These are phyloP conservation scores for Nemapogon koenigi DNA, from an alignment of 2,888 invertebrate genomes.

Conservation along the genomic window DNA sequence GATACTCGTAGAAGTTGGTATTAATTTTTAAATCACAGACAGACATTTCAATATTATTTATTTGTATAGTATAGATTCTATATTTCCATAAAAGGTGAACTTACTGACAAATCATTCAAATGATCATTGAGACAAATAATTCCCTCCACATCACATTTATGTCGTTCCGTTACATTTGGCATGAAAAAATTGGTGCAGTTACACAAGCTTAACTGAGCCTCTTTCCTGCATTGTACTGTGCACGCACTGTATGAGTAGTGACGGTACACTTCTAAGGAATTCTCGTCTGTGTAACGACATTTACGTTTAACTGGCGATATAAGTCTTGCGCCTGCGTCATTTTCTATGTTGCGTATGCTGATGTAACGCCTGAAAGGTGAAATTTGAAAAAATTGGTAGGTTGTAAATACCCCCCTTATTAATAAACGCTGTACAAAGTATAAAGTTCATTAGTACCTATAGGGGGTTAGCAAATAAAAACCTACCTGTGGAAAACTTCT, in stretches of 20 bases:
- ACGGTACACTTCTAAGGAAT: slow-evolving; percentile 59
- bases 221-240: slow-evolving; percentile 74
- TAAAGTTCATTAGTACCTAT: background rate
- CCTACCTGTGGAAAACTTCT: slow-evolving; percentile 59
- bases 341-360: slow-evolving; percentile 69
- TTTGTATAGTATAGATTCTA: too few species aligned
- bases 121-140: slow-evolving; percentile 70
- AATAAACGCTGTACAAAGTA: background rate
- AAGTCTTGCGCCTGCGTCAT: slow-evolving; percentile 69
- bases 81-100: too few species aligned
- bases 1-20: too few species aligned
- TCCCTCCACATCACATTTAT: slow-evolving; percentile 70
- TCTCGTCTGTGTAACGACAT: slow-evolving; percentile 77
- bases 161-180: slow-evolving; percentile 64
- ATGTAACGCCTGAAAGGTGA: slow-evolving; percentile 51
- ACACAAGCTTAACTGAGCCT: slow-evolving; percentile 69
- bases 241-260: slow-evolving; percentile 78
- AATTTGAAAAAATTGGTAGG: background rate
- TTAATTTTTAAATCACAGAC: too few species aligned
- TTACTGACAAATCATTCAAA: slow-evolving; percentile 68
- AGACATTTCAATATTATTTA: too few species aligned
- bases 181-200: slow-evolving; percentile 76
- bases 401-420: background rate
- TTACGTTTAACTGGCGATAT: slow-evolving; percentile 72
- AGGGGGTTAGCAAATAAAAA: background rate